A percentile compares a stretch with the other conserved stretches of the same genome.
Evolutionary conservation across 2,888 invertebrate species (phyloP).

Genomic region (Idaea biselata): DNA sequence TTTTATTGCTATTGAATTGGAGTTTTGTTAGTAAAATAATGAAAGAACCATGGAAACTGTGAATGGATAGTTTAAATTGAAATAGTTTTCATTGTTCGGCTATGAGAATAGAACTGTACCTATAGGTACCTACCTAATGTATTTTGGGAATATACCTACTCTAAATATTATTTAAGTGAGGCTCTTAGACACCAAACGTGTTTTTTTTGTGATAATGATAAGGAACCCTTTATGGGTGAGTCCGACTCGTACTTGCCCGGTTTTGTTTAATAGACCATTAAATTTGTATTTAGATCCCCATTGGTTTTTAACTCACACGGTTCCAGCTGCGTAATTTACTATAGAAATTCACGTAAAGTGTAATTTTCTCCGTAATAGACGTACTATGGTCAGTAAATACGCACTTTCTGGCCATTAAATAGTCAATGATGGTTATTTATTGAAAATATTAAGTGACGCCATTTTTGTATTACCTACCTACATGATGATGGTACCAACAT

Average conservation of each 20-base stretch:
- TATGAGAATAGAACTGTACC: constrained; percentile 19
- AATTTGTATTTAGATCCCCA: constrained; percentile 46
- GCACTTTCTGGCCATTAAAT: constrained; percentile 47
- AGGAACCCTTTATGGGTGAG: too few species aligned
- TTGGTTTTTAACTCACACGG: constrained; percentile 48
- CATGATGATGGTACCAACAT: constrained; percentile 3
- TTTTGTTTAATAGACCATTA: constrained; percentile 52
- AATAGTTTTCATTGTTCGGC: constrained; percentile 48
- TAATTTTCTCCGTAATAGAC: background rate
- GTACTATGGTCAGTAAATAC: constrained; percentile 47
- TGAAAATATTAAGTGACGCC: constrained; percentile 30
- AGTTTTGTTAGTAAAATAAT: constrained; percentile 23
- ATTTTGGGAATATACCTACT: constrained; percentile 26
- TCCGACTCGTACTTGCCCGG: constrained; percentile 25
- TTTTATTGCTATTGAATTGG: constrained; percentile 32
- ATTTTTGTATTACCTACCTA: constrained; percentile 24
- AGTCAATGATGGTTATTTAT: constrained; percentile 46
- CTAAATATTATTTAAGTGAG: too few species aligned
- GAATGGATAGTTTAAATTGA: constrained; percentile 31
- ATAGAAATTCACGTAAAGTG: constrained; percentile 15
- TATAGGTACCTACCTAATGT: constrained; percentile 19
- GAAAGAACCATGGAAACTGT: constrained; percentile 23
- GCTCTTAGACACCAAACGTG: too few species aligned
- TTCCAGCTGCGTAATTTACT: constrained; percentile 59
- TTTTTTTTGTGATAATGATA: too few species aligned